Conservation (phyloP, 2,113 vertebrate genomes). For the Anolis carolinensis region DNA sequence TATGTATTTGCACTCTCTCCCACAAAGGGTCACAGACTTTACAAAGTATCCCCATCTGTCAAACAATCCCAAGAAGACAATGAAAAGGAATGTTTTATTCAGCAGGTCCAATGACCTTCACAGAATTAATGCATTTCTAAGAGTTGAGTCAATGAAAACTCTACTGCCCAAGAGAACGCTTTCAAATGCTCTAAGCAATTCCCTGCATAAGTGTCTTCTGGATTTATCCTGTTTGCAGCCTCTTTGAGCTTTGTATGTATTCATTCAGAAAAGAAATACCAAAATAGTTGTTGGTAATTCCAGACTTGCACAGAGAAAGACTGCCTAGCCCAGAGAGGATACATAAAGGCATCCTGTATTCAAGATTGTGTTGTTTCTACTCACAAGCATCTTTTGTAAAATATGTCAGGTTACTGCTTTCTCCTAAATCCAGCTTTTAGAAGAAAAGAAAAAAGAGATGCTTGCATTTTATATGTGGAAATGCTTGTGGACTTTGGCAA, state of each 20-base stretch:
- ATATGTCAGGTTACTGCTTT: neutral
- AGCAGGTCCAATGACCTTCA: slow-evolving; percentile 27
- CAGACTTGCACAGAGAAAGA: neutral
- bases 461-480: too few relatives aligned
- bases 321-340: neutral
- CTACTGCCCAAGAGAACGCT: slow-evolving; percentile 4
- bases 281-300: neutral
- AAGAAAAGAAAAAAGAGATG: too few relatives aligned
- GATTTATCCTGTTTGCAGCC: neutral
- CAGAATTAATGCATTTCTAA: slow-evolving; percentile 29
- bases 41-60: slow-evolving; percentile 24
- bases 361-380: neutral
- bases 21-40: slow-evolving; percentile 16
- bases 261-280: neutral
- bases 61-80: slow-evolving; percentile 27
- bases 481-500: too few relatives aligned
- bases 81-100: slow-evolving; percentile 31
- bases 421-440: too few relatives aligned
- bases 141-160: slow-evolving; percentile 24
- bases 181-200: slow-evolving; percentile 4
- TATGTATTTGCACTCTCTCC: slow-evolving; percentile 13
- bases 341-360: neutral
- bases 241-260: neutral
- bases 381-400: neutral
- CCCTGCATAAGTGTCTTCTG: neutral